phyloP scores from a whole-genome alignment of 2,113 vertebrate species.

The Natator depressus region DNA sequence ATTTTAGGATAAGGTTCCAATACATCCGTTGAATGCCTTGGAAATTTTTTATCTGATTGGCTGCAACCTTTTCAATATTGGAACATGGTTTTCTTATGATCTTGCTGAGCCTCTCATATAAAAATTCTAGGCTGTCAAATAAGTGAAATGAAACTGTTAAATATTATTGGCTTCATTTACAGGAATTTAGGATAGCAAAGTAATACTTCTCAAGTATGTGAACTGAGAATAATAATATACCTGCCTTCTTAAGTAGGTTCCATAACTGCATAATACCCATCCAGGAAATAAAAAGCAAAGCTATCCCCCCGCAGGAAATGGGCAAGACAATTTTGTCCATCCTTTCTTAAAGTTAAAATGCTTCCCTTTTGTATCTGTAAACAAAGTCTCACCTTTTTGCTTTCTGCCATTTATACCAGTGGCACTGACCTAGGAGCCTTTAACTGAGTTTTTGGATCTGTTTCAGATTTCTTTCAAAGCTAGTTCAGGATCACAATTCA shows the following conservation, averaged over 20 bases:
- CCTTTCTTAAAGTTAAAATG: background rate
- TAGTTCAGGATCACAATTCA: background rate
- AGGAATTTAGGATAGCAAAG: background rate
- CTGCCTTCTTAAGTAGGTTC: background rate
- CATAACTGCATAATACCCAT: background rate
- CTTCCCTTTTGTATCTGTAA: background rate
- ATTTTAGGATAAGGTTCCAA: background rate
- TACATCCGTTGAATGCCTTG: background rate
- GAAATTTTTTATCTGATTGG: background rate
- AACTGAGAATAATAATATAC: background rate
- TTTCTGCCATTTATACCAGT: background rate
- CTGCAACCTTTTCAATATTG: background rate
- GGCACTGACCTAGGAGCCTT: background rate
- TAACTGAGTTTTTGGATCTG: background rate
- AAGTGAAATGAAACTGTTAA: constrained; percentile 24
- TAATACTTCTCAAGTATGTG: background rate
- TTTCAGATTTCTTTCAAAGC: background rate
- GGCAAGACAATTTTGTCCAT: background rate
- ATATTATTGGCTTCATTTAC: background rate
- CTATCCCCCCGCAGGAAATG: background rate
- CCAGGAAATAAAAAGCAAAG: background rate
- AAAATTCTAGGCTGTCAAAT: constrained; percentile 8
- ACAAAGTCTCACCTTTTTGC: background rate
- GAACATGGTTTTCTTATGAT: background rate
- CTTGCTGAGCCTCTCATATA: background rate